Evolutionary conservation across 2,797 vertebrate species (phyloP), one percentile per base, ranked within the genome.

Genomic region (Dryobates pubescens): DNA sequence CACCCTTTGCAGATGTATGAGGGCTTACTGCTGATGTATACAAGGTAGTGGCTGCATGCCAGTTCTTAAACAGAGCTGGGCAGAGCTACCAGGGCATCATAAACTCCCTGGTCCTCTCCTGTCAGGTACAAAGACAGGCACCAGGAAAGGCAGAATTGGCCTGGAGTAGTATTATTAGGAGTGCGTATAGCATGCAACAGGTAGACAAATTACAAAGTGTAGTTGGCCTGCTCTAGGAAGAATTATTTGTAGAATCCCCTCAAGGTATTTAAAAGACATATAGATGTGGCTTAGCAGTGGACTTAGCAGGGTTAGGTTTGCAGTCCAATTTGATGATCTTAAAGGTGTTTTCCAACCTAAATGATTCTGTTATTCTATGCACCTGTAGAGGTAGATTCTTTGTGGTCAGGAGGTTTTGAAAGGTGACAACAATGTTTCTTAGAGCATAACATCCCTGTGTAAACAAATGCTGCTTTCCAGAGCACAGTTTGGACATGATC

Each of bases 241-340:
- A 59, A 69, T 38, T 49, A 27, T 74, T 73, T 86, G 19, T 73
- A 72, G 54, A 26, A 41, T 62, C 54, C 16, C 14, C 47, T 70
- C 57, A 27, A 74, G n/a, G 7, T n/a, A 65, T 62, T 38, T 23
- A 67, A 41, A 65, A 34, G 13, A 34, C 6, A 11, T 17, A 20
- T 29, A 65, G 53, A 17, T 65, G 29, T 74, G 54, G 8, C 65
- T 82, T 79, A 53, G 29, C 41, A 14, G 12, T 23, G 14, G n/a
- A 49, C 12, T 65, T 43, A 29, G 12, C 19, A 58, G 36, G 7
- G 22, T 34, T 63, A 36, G 3, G 10, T 41, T 58, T 47, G 38
- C 0, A 0, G 6, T 23, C 32, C 17, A 18, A 47, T 13, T 65
- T 0, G 1, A 17, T 47, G 23, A 20, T 61, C 53, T 61, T 57